These are phyloP conservation scores for Acomys russatus DNA, from an alignment of 2,797 vertebrate species.

Conservation along the genomic window DNA sequence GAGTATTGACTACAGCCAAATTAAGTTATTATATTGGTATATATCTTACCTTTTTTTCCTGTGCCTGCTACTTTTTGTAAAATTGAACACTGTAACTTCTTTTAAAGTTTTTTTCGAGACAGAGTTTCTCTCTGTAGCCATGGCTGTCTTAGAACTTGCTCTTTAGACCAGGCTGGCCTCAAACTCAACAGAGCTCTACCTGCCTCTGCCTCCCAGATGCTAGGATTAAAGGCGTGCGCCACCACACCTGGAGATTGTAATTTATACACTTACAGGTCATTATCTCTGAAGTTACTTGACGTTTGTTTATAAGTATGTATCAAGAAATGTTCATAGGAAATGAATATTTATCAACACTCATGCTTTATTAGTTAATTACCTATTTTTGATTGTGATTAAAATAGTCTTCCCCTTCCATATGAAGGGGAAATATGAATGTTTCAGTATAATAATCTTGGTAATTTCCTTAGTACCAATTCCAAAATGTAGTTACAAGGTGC, in stretches of 20 bases:
- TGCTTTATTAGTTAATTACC: background rate
- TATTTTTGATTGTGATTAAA: slow-evolving; percentile 16
- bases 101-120: background rate
- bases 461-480: slow-evolving; percentile 54
- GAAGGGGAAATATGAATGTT: slow-evolving; percentile 2
- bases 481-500: slow-evolving; percentile 14
- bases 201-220: background rate
- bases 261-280: background rate
- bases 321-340: background rate
- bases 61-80: background rate
- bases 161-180: background rate
- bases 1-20: background rate
- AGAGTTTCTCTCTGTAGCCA: background rate
- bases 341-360: background rate
- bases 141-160: background rate
- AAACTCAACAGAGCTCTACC: background rate
- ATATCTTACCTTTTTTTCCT: too few relatives aligned
- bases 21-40: background rate
- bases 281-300: slow-evolving; percentile 25
- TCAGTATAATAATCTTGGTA: slow-evolving; percentile 28
- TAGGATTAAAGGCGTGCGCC: background rate
- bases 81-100: slow-evolving; percentile 29
- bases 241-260: too few relatives aligned
- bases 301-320: background rate
- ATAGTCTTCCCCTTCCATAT: background rate